Percentiles rank a stretch among this genome's conserved stretches.
Conservation (phyloP, 2,113 vertebrate genomes). For the Syngnathus typhle region DNA sequence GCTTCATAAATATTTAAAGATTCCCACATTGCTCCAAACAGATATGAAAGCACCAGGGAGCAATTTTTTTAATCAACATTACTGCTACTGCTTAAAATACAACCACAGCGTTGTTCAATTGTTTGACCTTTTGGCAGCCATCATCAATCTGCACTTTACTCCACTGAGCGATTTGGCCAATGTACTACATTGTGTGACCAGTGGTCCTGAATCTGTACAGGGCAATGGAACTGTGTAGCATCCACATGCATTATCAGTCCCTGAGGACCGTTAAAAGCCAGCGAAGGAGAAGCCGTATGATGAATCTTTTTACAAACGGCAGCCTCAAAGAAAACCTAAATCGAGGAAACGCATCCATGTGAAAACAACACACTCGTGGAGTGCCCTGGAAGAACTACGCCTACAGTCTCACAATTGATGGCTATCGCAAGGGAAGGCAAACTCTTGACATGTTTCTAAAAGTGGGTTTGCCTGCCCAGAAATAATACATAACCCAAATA, state of each 20-base stretch:
- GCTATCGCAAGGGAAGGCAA: background rate
- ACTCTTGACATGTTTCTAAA: conserved; percentile 2
- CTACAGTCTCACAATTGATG: background rate
- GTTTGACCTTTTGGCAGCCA: conserved; percentile 28
- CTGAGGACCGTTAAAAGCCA: conserved; percentile 30
- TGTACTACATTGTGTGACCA: conserved; percentile 5
- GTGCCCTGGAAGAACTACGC: background rate
- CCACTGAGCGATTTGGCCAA: conserved; percentile 13
- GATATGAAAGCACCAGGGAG: conserved; percentile 3
- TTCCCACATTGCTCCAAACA: conserved; percentile 4
- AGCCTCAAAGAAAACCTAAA: conserved; percentile 29
- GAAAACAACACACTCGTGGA: conserved; percentile 12
- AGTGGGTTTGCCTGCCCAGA: background rate
- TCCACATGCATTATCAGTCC: conserved; percentile 31
- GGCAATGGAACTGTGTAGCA: conserved; percentile 20
- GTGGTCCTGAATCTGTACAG: conserved; percentile 17
- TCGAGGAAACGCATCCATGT: conserved; percentile 23
- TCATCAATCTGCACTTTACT: conserved; percentile 24
- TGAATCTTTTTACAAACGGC: conserved; percentile 19
- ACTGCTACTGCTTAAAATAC: conserved; percentile 6
- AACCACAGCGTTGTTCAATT: conserved; percentile 21
- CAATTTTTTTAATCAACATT: conserved; percentile 19
- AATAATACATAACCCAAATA: background rate
- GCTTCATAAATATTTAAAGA: background rate
- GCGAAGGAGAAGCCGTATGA: conserved; percentile 11